Conservation (phyloP, 2,888 invertebrate genomes). For the Dugesia japonica region DNA sequence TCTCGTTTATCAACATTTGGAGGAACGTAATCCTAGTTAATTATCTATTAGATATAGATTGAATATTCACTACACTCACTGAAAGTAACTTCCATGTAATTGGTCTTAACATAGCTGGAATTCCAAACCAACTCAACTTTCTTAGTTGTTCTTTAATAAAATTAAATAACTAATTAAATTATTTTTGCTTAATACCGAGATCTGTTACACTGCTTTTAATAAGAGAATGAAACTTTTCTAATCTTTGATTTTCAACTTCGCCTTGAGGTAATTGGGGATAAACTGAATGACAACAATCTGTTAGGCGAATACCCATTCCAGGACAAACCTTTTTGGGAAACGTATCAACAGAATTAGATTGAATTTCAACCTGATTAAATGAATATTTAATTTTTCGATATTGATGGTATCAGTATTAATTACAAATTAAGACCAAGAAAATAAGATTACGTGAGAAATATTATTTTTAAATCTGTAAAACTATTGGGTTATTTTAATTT, state of each 20-base stretch:
- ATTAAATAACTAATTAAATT: slow-evolving; percentile 16
- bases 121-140: slow-evolving; percentile 74
- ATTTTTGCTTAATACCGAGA: slow-evolving; percentile 49
- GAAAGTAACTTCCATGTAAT: slow-evolving; percentile 58
- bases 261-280: neutral
- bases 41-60: slow-evolving; percentile 21
- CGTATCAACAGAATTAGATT: slow-evolving; percentile 35
- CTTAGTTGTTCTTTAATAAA: slow-evolving; percentile 60
- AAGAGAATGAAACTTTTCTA: slow-evolving; percentile 67
- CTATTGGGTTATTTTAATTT: no score
- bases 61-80: slow-evolving; percentile 48
- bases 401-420: no score
- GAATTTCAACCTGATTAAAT: slow-evolving; percentile 12
- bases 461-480: no score
- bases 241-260: slow-evolving; percentile 36
- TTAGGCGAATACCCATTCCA: slow-evolving; percentile 45
- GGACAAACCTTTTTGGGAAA: slow-evolving; percentile 40
- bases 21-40: slow-evolving; percentile 69
- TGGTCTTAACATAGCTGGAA: slow-evolving; percentile 68
- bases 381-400: no score
- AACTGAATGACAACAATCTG: slow-evolving; percentile 37
- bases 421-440: no score
- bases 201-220: slow-evolving; percentile 63
- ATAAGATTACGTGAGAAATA: no score
- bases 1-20: slow-evolving; percentile 72